Evolutionary conservation across 2,888 invertebrate species (phyloP), one percentile per base, ranked within the genome.

Genomic region (Amphiduros pacificus): DNA sequence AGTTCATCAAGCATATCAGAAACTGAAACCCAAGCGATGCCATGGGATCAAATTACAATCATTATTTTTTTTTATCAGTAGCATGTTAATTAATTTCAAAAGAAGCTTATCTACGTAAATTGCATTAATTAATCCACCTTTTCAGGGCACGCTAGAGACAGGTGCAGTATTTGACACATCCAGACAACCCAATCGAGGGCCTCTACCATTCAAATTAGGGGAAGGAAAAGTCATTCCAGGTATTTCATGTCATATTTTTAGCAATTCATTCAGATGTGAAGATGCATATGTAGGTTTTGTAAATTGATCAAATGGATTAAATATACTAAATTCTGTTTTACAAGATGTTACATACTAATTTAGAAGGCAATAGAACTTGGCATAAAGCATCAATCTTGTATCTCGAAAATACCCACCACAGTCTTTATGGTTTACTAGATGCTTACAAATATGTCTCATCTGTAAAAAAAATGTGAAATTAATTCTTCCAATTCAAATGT

Each of bases 131-230:
- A 22, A 2, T 28, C 36, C 31, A 6, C 36, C 17, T 55, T 49
- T 55, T 3, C 59, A 69, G 69, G 69, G 69, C 0, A 55, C 55
- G 22, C 50, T 69, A 41, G 69, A 69, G 0, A 57, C 58, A 20
- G 69, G 67, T 1, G 53, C 51, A 17, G 62, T 67, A 4, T 69
- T 69, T 61, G 69, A 69, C 40, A 64, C 69, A 4, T 67, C 69
- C 0, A 55, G 65, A 14, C 62, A 65, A 50, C 62, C 60, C 11
- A 62, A 67, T 17, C 31, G 69, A 50, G 66, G 64, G 11, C 69
- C 69, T 2, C 40, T 69, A 3, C 41, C 55, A 1, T 69, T 69
- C 55, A 55, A 29, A 1, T 61, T 69, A 4, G 69, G 69, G 2
- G 51, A 62, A 29, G 51, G 62, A 44, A 41, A 56, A 36, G 69